A percentile compares a stretch with the other conserved stretches of the same genome.
These are phyloP conservation scores for Bos taurus DNA, from an alignment of 2,113 vertebrate species.

Conservation along the genomic window DNA sequence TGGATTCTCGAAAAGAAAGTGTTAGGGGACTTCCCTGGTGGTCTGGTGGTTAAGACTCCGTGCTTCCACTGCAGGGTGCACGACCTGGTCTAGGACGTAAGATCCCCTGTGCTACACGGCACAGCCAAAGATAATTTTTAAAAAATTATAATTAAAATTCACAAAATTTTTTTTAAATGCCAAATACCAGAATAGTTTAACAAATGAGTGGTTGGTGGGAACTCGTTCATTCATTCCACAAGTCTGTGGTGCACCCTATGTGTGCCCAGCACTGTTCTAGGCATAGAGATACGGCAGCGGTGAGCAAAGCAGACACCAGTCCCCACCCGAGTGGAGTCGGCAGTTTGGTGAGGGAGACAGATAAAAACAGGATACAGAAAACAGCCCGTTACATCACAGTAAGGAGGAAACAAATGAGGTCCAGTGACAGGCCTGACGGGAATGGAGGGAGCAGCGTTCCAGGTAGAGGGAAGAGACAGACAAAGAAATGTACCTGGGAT, in stretches of 20 bases:
- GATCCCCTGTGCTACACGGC: neutral
- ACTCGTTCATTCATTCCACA: neutral
- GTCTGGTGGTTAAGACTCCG: neutral
- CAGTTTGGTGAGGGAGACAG: neutral
- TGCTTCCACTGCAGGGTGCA: neutral
- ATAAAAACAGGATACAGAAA: neutral
- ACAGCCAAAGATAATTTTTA: neutral
- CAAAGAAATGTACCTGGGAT: neutral
- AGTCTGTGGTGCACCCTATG: neutral
- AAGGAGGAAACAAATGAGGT: neutral
- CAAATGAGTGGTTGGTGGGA: neutral
- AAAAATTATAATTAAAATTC: neutral
- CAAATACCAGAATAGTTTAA: neutral
- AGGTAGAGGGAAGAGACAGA: neutral
- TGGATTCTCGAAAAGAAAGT: neutral
- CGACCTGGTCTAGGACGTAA: neutral
- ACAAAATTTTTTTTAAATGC: neutral
- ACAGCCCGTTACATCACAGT: accelerated
- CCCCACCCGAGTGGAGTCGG: neutral
- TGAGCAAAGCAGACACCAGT: neutral
- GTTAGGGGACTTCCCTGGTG: neutral
- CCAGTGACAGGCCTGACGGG: accelerated
- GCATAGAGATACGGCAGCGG: neutral
- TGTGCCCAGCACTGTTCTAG: neutral
- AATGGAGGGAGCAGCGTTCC: neutral